Percentiles rank a stretch among this genome's conserved stretches.
These are phyloP conservation scores for Drosophila colorata DNA, from an alignment of 2,888 invertebrate species.

Conservation along the genomic window DNA sequence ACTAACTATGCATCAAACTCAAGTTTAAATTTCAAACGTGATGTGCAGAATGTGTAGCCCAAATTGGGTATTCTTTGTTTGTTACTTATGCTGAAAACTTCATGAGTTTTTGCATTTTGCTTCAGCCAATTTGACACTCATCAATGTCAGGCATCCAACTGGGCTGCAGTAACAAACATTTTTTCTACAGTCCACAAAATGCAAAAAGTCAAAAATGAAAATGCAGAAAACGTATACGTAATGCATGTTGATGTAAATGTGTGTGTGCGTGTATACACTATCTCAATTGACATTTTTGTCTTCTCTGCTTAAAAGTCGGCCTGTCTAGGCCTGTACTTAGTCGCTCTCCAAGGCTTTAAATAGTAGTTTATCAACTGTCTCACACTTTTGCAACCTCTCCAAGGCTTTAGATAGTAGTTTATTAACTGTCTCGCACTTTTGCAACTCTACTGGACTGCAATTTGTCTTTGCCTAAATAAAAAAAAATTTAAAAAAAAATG, in stretches of 20 bases:
- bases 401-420: slow-evolving; percentile 3
- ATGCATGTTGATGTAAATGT: no score
- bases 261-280: slow-evolving; percentile 1
- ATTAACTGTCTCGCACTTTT: slow-evolving; percentile 13
- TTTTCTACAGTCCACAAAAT: slow-evolving; percentile 6
- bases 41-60: background rate
- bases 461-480: slow-evolving; percentile 2
- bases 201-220: background rate
- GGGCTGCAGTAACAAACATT: background rate
- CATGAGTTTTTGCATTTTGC: background rate
- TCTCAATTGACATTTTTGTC: slow-evolving; percentile 27
- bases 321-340: slow-evolving; percentile 1
- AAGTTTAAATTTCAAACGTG: background rate
- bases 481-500: background rate
- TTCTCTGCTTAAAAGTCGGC: background rate
- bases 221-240: no score
- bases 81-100: background rate
- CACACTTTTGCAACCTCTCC: background rate
- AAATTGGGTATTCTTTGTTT: background rate
- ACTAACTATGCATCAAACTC: background rate
- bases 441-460: slow-evolving; percentile 8
- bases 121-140: background rate
- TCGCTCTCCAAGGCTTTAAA: background rate
- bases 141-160: slow-evolving; percentile 13
- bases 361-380: slow-evolving; percentile 20